These are phyloP conservation scores for Parauchenoglanis punctatus DNA, from an alignment of 2,797 vertebrate species.

Conservation along the genomic window DNA sequence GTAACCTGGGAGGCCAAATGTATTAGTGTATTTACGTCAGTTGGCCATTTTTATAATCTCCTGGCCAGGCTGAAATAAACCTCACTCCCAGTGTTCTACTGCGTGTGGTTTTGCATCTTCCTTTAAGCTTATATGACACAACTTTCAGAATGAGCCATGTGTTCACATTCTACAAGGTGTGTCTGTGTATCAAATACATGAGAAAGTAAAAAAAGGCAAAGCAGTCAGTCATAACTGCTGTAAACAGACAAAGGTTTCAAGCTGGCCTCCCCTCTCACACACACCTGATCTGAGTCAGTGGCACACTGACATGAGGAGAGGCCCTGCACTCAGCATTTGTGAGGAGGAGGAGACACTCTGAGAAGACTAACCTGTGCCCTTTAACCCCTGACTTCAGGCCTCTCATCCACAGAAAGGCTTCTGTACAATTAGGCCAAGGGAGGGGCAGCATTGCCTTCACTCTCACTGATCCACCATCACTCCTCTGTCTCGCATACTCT, in stretches of 20 bases:
- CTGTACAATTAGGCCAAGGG: slow-evolving; percentile 42
- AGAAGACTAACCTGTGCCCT: slow-evolving; percentile 53
- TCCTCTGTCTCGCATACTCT: slow-evolving; percentile 32
- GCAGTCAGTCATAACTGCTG: slow-evolving; percentile 58
- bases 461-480: slow-evolving; percentile 31
- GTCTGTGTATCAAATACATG: slow-evolving; percentile 68
- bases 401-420: slow-evolving; percentile 39
- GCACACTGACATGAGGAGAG: slow-evolving; percentile 39
- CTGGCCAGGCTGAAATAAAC: slow-evolving; percentile 47
- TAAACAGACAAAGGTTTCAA: slow-evolving; percentile 63
- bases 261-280: slow-evolving; percentile 38
- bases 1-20: slow-evolving; percentile 20
- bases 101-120: slow-evolving; percentile 54
- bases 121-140: slow-evolving; percentile 61
- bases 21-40: slow-evolving; percentile 27
- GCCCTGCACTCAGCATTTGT: slow-evolving; percentile 37
- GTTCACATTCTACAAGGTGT: slow-evolving; percentile 60
- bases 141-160: slow-evolving; percentile 69
- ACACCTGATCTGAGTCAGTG: slow-evolving; percentile 47
- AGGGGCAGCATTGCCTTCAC: slow-evolving; percentile 51
- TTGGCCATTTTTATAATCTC: slow-evolving; percentile 33
- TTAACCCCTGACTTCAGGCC: slow-evolving; percentile 42
- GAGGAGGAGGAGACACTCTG: slow-evolving; percentile 46
- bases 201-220: slow-evolving; percentile 57
- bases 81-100: slow-evolving; percentile 43